phyloP scores from a whole-genome alignment of 35 echinoderm and acorn worm species.

The Lytechinus variegatus region DNA sequence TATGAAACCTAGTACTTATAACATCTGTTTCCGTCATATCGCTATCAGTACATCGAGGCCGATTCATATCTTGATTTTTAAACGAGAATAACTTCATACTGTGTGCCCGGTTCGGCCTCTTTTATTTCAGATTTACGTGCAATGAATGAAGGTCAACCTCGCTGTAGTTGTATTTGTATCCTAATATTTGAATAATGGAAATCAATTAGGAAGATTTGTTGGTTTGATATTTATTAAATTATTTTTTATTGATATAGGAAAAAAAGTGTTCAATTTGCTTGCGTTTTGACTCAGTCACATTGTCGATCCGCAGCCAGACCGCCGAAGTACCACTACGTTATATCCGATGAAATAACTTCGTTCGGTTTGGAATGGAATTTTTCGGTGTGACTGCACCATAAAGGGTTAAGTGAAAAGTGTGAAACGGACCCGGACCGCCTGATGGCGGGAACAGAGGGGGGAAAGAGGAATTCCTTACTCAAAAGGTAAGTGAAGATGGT shows the following conservation, averaged over 20 bases:
- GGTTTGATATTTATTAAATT: too few species aligned
- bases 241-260: too few species aligned
- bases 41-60: background rate
- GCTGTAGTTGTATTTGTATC: background rate
- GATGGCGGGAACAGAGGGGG: background rate
- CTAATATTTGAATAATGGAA: background rate
- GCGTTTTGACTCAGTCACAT: too few species aligned
- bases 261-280: too few species aligned
- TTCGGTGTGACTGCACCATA: too few species aligned
- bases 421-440: background rate
- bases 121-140: background rate
- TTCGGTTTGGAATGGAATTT: too few species aligned
- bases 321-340: too few species aligned
- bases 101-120: background rate
- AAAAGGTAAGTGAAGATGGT: constrained; percentile 45
- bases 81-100: background rate
- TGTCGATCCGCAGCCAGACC: too few species aligned
- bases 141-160: background rate
- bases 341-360: too few species aligned
- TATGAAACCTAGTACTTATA: constrained; percentile 47
- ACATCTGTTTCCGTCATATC: constrained; percentile 47
- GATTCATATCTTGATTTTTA: background rate
- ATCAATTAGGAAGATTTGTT: too few species aligned
- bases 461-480: constrained; percentile 43
- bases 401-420: background rate